phyloP scores from a whole-genome alignment of 2,797 vertebrate genomes.

The Sebastolobus altivelis region DNA sequence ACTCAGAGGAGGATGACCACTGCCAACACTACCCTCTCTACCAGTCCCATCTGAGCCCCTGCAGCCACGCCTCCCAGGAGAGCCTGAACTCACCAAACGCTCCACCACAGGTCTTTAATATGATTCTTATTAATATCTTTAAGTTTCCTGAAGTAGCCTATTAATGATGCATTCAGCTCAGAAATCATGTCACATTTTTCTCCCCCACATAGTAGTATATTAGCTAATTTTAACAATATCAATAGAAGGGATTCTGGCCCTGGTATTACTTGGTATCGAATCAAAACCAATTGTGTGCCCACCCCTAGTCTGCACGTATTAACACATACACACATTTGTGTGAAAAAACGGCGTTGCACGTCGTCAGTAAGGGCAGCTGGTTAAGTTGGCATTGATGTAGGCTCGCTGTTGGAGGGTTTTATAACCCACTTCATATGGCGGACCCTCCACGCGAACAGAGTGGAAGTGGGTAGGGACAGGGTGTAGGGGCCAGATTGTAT shows the following conservation, averaged over 20 bases:
- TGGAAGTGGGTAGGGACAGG: no score
- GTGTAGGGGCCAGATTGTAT: no score
- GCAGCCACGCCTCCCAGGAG: conserved; percentile 66
- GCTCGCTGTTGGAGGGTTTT: no score
- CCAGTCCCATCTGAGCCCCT: conserved; percentile 49
- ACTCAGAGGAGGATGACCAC: conserved; percentile 61
- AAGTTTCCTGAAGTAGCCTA: neutral
- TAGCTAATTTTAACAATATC: neutral
- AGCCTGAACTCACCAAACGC: conserved; percentile 59
- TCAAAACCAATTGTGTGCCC: neutral
- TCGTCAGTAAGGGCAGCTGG: no score
- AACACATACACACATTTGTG: neutral
- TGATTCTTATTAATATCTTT: neutral
- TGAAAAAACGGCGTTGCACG: no score
- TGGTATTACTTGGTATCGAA: neutral
- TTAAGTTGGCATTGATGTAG: no score
- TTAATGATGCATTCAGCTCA: neutral
- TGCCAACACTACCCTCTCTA: conserved; percentile 43
- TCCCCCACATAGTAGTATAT: neutral
- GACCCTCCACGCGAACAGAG: no score
- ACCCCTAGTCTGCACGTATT: neutral
- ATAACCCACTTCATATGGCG: no score
- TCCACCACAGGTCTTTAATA: conserved; percentile 57
- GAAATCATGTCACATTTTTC: neutral
- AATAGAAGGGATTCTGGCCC: neutral